Evolutionary conservation across 2,797 vertebrate species (phyloP), one percentile per base, ranked within the genome.

Genomic region (Potorous gilbertii): DNA sequence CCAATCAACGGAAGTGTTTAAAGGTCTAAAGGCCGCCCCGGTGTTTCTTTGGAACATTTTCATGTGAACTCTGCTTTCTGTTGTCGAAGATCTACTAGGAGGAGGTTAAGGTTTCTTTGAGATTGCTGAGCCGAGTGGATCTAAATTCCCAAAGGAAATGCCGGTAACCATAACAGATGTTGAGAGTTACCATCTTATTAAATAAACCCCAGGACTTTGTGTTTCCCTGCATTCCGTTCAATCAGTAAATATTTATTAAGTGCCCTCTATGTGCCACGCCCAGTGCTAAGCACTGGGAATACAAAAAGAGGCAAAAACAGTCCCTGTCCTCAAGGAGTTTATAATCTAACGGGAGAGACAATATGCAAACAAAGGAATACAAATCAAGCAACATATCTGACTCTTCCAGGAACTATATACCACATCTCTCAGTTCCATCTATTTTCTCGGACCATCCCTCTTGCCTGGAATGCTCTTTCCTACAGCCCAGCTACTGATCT

Each of bases 51-150:
- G 74, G 24, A 24, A n/a, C 0, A 5, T 55, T 90, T 90, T 16
- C 52, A 4, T 4, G n/a, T 3, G 1, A 12, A 3, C 1, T 0
- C 0, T 4, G 0, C 0, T 46, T 34, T 56, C 0, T 0, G 0
- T n/a, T 81, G 3, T 21, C 59, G 34, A 0, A 3, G 10, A 11
- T 13, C 0, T 0, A 3, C 59, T 10, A 5, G 16, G 54, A 10
- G 56, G 24, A 16, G 8, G 24, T 5, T 56, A 0, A 0, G 2
- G 29, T 52, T 56, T 94, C 92, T 94, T 56, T 90, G 81, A 54
- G 34, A 57, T 93, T 54, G 16, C 50, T 90, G n/a, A 13, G n/a
- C 89, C 28, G 91, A 13, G 90, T 31, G 13, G 90, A 54, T 50
- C 21, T 21, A 50, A 50, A 87, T 50, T 50, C 74, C 4, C 24